A percentile compares a stretch with the other conserved stretches of the same genome.
phyloP scores from a whole-genome alignment of 2,113 vertebrate genomes.

The Paraplagusia blochii region DNA sequence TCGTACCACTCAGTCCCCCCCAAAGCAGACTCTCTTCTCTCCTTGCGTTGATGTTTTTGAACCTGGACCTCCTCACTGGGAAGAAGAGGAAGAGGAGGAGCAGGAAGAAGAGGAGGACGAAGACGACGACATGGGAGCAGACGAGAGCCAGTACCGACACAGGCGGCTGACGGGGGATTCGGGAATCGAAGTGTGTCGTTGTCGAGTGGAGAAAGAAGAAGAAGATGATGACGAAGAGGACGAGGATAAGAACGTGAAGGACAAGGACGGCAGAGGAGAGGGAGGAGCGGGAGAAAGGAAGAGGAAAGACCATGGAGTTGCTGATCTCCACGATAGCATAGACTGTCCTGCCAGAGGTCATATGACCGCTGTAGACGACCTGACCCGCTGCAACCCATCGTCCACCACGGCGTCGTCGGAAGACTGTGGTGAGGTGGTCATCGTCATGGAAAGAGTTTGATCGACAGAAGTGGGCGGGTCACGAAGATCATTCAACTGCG shows the following conservation, averaged over 20 bases:
- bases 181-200: constrained; percentile 85
- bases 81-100: constrained; percentile 45
- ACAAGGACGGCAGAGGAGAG: constrained; percentile 12
- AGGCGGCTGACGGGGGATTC: constrained; percentile 88
- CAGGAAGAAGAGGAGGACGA: constrained; percentile 50
- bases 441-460: constrained; percentile 69
- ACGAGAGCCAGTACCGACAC: constrained; percentile 76
- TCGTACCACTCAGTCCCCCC: constrained; percentile 54
- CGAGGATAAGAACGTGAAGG: constrained; percentile 14
- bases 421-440: constrained; percentile 42
- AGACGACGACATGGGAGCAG: constrained; percentile 63
- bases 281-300: constrained; percentile 25
- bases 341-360: constrained; percentile 66
- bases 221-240: constrained; percentile 53
- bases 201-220: constrained; percentile 66
- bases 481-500: not conserved
- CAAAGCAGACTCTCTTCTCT: constrained; percentile 78
- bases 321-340: constrained; percentile 66
- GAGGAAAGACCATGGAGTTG: constrained; percentile 24
- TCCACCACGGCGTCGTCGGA: constrained; percentile 28
- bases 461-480: not conserved
- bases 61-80: constrained; percentile 56
- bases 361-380: constrained; percentile 34
- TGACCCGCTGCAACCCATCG: constrained; percentile 44
- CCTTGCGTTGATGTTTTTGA: constrained; percentile 77